Base-by-base conservation (phyloP, 2,113 vertebrate genomes). In the Phylloscopus trochiloides region DNA sequence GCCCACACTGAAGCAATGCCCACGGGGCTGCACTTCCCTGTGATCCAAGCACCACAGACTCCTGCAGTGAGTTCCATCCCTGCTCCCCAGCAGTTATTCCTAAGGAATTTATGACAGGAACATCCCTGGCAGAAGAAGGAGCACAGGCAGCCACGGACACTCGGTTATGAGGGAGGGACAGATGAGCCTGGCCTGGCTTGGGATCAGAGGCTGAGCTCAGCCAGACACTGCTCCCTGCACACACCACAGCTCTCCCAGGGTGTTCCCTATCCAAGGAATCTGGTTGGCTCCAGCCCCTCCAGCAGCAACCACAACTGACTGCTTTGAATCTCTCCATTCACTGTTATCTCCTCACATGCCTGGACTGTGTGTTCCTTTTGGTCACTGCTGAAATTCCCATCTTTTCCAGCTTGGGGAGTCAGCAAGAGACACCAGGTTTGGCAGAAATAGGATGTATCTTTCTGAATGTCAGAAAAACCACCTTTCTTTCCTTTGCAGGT, bases 1-100 rank as follows among this genome's bases (percentile, higher is more conserved):
- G 28, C 19, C 42, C 48, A 13, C 31, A 16, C 1, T 7, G 24
- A 34, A 45, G 71, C 1, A 0, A 24, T 14, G 32, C 17, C 20
- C 6, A 36, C 2, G 7, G n/a, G 54, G 22, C 42, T 42, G 38
- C 42, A 2, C 4, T 51, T 63, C 43, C 38, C 51, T 40, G 10
- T 0, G 36, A 51, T 4, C 5, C 16, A 32, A 32, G 14, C 0
- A 18, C 2, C 52, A 54, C 52, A 62, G 51, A 1, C 32, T 54
- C 5, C 59, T 74, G 7, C 57, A 62, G 31, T 3, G 7, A 70
- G 63, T 5, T 25, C 63, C 73, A 51, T 0, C 73, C 26, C 81
- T 71, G 81, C 61, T 45, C 25, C 18, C 24, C 3, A 28, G 16
- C 9, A 28, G 21, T 1, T 28, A 16, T 2, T 28, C 31, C 14